These are phyloP conservation scores for Diuraphis noxia DNA, from an alignment of 1,140 invertebrate species.

Conservation along the genomic window DNA sequence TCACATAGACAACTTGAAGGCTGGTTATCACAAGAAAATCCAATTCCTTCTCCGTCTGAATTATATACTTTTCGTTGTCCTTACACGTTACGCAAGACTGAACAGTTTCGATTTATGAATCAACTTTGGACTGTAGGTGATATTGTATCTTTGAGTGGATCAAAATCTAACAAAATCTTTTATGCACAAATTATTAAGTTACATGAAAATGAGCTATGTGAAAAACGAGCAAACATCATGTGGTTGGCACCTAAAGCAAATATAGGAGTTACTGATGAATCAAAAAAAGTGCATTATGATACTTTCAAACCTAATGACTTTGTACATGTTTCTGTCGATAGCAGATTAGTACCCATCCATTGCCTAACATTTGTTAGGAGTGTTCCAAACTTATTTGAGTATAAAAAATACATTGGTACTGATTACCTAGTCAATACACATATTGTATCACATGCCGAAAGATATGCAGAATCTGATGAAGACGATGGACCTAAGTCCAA, in stretches of 20 bases:
- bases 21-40: background rate
- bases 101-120: conserved; percentile 12
- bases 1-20: background rate
- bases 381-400: conserved; percentile 42
- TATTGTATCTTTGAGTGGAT: background rate
- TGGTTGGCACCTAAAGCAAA: conserved; percentile 41
- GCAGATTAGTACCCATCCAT: conserved; percentile 26
- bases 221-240: conserved; percentile 45
- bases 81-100: conserved; percentile 5
- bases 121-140: conserved; percentile 36
- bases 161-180: background rate
- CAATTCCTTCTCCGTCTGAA: conserved; percentile 26
- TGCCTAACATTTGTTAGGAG: conserved; percentile 21
- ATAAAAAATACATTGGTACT: conserved; percentile 38
- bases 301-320: conserved; percentile 24
- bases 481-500: conserved; percentile 43
- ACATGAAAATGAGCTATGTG: conserved; percentile 24
- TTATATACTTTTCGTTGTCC: background rate
- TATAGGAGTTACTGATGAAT: background rate
- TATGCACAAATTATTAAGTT: conserved; percentile 25
- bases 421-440: conserved; percentile 29
- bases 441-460: conserved; percentile 43
- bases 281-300: background rate
- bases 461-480: conserved; percentile 49
- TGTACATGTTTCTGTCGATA: background rate